Conservation (phyloP, 2,797 vertebrate genomes). For the Coluber constrictor region DNA sequence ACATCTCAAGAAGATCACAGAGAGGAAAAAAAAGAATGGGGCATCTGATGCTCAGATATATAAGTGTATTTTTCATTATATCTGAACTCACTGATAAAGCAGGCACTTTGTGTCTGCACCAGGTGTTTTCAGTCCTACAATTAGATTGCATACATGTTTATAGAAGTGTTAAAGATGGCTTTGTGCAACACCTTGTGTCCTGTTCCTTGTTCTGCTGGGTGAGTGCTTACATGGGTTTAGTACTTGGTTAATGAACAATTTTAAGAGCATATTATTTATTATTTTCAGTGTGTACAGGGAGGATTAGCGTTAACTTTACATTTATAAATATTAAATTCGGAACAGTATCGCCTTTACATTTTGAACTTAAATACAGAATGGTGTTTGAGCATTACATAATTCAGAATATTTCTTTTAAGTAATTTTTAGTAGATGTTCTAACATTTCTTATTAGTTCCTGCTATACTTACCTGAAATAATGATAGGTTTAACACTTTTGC, state of each 20-base stretch:
- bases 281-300: neutral
- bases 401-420: neutral
- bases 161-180: neutral
- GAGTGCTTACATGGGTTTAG: neutral
- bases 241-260: neutral
- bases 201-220: neutral
- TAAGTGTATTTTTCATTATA: neutral
- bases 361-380: slow-evolving; percentile 8
- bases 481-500: neutral
- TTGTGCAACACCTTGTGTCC: neutral
- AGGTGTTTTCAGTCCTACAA: neutral
- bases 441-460: neutral
- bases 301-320: neutral
- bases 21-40: neutral
- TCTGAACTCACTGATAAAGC: neutral
- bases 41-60: neutral
- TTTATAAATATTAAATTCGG: neutral
- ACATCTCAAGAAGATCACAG: neutral
- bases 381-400: neutral
- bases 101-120: neutral
- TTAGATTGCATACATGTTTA: neutral
- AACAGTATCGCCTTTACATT: neutral
- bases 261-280: neutral
- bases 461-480: neutral
- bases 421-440: neutral